A percentile compares a stretch with the other conserved stretches of the same genome.
Conservation (phyloP, 2,797 vertebrate species). For the Spea hammondii region DNA sequence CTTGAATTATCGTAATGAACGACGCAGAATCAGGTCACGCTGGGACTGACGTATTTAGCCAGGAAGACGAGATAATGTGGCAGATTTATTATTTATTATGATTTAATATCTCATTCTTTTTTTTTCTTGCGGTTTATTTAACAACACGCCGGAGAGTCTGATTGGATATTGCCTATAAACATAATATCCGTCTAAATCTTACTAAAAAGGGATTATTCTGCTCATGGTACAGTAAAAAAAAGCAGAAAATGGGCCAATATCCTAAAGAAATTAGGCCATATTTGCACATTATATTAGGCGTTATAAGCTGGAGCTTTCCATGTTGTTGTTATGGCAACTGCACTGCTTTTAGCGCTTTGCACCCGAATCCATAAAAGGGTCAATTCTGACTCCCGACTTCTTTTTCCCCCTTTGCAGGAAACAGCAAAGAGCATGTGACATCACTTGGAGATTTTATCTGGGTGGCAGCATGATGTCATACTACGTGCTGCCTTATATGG, state of each 20-base stretch:
- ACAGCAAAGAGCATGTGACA: no score
- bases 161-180: neutral
- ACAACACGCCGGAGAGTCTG: neutral
- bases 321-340: constrained; percentile 3
- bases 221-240: neutral
- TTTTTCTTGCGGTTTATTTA: neutral
- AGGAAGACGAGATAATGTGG: neutral
- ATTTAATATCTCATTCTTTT: neutral
- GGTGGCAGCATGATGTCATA: no score
- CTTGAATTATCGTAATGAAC: no score
- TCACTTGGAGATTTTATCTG: no score
- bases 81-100: neutral
- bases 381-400: no score
- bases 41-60: no score
- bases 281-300: neutral
- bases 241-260: neutral
- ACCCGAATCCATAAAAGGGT: neutral
- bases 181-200: constrained; percentile 5
- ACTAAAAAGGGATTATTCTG: constrained; percentile 20
- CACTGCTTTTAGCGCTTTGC: neutral
- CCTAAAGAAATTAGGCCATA: neutral
- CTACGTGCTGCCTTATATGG: no score
- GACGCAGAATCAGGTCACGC: no score
- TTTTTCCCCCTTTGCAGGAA: no score
- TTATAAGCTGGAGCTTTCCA: no score